Percentiles rank a stretch among this genome's conserved stretches.
Evolutionary conservation across 2,888 invertebrate species (phyloP).

Genomic region (Lasioglossum figueresi): DNA sequence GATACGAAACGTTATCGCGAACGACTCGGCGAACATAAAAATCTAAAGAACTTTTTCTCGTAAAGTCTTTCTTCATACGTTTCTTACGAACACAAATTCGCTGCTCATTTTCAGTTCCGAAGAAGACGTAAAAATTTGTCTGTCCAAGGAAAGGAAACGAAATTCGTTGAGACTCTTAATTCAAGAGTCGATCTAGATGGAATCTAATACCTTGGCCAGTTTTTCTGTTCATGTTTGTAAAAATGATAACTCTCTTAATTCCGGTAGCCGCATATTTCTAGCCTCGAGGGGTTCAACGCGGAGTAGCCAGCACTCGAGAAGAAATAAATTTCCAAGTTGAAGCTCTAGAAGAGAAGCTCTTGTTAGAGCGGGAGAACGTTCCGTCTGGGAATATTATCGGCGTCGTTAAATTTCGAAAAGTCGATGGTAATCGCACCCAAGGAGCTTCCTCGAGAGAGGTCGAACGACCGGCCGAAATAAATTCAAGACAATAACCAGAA

Average conservation of each 20-base stretch:
- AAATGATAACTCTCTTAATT: neutral
- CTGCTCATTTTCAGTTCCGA: neutral
- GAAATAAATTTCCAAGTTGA: constrained; percentile 40
- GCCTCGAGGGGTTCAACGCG: constrained; percentile 1
- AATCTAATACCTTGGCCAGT: neutral
- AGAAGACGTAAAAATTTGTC: neutral
- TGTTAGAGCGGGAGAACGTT: neutral
- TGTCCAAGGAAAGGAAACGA: neutral
- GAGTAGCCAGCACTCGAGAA: neutral
- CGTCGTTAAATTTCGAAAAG: constrained; percentile 34
- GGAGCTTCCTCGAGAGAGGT: constrained; percentile 10
- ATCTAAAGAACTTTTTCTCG: neutral
- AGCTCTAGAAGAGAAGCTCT: neutral
- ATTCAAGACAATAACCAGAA: constrained; percentile 32
- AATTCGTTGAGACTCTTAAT: neutral
- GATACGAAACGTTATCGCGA: neutral
- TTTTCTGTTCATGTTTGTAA: neutral
- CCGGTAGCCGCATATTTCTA: neutral
- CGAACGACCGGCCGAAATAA: constrained; percentile 29
- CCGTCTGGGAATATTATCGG: constrained; percentile 25
- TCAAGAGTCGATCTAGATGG: neutral
- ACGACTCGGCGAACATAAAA: neutral
- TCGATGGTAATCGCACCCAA: constrained; percentile 5
- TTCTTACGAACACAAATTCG: neutral
- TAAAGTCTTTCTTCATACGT: neutral